Percentiles rank a stretch among this genome's conserved stretches.
These are phyloP conservation scores for Cataglyphis rosenhaueri DNA, from an alignment of 2,888 invertebrate species.

Conservation along the genomic window DNA sequence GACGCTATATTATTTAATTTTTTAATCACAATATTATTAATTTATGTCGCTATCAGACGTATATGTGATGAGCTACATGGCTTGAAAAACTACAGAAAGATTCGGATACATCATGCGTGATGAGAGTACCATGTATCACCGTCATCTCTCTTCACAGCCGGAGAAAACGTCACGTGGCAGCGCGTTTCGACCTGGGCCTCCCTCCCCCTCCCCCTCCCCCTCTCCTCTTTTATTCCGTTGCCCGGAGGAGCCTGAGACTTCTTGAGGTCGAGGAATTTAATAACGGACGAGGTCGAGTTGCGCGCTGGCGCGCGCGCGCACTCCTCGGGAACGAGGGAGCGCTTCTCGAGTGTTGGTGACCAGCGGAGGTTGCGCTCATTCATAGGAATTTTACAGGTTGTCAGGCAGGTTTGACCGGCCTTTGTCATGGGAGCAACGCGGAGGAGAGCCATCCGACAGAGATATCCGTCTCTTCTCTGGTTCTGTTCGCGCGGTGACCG, in stretches of 20 bases:
- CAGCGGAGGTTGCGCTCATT: slow-evolving; percentile 80
- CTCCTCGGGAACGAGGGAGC: slow-evolving; percentile 52
- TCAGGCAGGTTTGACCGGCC: slow-evolving; percentile 83
- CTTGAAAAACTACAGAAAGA: not conserved
- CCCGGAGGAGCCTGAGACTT: slow-evolving; percentile 54
- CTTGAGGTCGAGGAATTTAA: slow-evolving; percentile 76
- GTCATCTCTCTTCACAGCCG: not conserved
- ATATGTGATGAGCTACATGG: not conserved
- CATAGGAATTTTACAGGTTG: slow-evolving; percentile 84
- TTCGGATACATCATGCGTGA: not conserved
- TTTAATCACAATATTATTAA: not conserved
- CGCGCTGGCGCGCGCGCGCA: slow-evolving; percentile 38
- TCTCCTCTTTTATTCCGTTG: slow-evolving; percentile 28
- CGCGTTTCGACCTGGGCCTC: slow-evolving; percentile 36
- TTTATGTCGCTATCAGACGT: not conserved
- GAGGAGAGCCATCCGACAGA: slow-evolving; percentile 59
- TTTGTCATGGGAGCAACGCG: slow-evolving; percentile 79
- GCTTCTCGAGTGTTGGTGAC: slow-evolving; percentile 63
- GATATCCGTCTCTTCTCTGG: slow-evolving; percentile 60
- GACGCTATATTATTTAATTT: not conserved
- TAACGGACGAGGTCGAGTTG: slow-evolving; percentile 76
- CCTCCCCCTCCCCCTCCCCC: not conserved
- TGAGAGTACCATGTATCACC: not conserved
- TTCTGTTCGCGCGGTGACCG: slow-evolving; percentile 57
- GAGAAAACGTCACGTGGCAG: slow-evolving; percentile 68